A percentile compares a stretch with the other conserved stretches of the same genome.
Evolutionary conservation across 1,140 invertebrate genomes (phyloP).

Genomic region (Nephila pilipes): DNA sequence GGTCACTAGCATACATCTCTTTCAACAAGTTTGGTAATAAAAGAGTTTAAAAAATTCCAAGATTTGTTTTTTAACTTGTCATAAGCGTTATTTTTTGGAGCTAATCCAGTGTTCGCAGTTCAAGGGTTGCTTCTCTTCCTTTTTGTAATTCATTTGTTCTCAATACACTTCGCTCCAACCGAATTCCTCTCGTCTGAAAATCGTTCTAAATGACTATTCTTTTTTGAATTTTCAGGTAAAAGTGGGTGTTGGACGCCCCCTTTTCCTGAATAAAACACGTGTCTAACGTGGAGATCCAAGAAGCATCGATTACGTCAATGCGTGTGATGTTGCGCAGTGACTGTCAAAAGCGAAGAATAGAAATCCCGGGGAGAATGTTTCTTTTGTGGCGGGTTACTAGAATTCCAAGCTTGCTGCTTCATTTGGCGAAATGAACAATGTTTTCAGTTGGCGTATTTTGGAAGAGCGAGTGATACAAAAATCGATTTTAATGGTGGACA

Average conservation of each 20-base stretch:
- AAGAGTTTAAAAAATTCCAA: no score
- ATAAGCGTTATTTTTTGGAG: background rate
- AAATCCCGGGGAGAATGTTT: conserved; percentile 69
- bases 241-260: background rate
- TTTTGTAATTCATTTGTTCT: background rate
- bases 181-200: background rate
- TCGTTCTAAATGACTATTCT: background rate
- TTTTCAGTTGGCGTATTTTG: background rate
- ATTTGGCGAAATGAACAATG: background rate
- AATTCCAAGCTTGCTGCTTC: background rate
- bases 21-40: no score
- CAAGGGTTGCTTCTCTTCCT: background rate
- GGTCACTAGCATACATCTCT: no score
- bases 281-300: conserved; percentile 38
- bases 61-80: no score
- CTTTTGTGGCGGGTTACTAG: background rate
- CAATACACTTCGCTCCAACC: background rate
- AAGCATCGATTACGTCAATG: conserved; percentile 61
- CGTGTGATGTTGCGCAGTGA: conserved; percentile 58
- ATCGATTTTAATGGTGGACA: no score
- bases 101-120: background rate
- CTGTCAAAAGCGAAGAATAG: conserved; percentile 64
- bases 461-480: background rate
- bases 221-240: background rate
- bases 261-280: conserved; percentile 48